Conservation (phyloP, 2,113 vertebrate genomes). For the Charina bottae region DNA sequence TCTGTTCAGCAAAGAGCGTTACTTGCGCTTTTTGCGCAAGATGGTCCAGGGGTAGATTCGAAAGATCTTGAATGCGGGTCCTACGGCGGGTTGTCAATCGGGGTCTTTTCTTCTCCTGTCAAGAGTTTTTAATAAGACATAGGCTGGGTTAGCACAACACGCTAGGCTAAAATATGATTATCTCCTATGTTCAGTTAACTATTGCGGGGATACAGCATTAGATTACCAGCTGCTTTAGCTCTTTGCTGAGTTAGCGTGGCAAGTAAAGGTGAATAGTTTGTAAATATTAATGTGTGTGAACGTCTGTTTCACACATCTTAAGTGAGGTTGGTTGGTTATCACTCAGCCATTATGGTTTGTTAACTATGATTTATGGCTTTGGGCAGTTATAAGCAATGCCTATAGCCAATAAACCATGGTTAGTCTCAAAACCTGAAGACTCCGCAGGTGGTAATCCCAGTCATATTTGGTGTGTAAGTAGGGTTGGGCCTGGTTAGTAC, state of each 20-base stretch:
- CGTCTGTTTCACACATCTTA: not conserved
- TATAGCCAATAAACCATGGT: not conserved
- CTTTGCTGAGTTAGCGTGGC: not conserved
- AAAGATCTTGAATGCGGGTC: not conserved
- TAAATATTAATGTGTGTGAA: no score
- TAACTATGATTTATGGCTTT: not conserved
- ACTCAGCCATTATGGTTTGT: not conserved
- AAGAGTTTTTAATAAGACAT: not conserved
- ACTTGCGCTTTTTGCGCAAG: no score
- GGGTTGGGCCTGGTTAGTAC: not conserved
- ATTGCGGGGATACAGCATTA: not conserved
- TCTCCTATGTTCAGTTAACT: not conserved
- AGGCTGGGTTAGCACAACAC: not conserved
- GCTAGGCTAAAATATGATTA: not conserved
- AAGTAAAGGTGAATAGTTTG: not conserved
- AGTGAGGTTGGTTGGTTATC: not conserved
- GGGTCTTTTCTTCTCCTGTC: not conserved
- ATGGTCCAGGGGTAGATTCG: accelerated
- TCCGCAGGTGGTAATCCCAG: not conserved
- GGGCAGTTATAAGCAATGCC: not conserved
- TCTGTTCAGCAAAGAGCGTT: no score
- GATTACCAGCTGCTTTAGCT: not conserved
- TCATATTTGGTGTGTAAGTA: not conserved
- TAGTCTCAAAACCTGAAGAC: not conserved
- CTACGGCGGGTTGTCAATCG: not conserved